Percentiles rank a stretch among this genome's conserved stretches.
Evolutionary conservation across 2,797 vertebrate genomes (phyloP).

Genomic region (Helostoma temminkii): DNA sequence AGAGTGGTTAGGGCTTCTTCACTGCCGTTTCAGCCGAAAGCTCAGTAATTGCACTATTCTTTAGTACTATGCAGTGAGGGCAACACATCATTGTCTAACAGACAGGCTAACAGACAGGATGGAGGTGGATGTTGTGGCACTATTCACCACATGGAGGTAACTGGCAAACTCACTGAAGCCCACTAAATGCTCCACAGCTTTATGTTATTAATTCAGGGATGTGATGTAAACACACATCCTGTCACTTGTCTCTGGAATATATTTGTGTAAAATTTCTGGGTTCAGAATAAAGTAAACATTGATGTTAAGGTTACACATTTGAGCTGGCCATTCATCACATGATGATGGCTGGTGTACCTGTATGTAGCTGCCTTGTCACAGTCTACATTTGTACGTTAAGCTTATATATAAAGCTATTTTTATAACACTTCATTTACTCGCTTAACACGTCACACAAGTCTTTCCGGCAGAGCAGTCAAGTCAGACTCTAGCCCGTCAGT

Average conservation of each 20-base stretch:
- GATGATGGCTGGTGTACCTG: too few species aligned
- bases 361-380: too few species aligned
- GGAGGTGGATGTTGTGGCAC: conserved; percentile 22
- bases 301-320: not conserved
- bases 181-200: not conserved
- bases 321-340: too few species aligned
- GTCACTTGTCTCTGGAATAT: not conserved
- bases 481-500: not conserved
- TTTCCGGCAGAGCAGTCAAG: too few species aligned
- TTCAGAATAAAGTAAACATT: not conserved
- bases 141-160: conserved; percentile 2
- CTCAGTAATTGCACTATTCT: not conserved
- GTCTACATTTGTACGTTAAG: too few species aligned
- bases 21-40: conserved; percentile 9
- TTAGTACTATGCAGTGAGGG: conserved; percentile 8
- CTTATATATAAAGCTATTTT: too few species aligned
- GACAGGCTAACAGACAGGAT: conserved; percentile 18
- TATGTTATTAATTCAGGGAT: conserved; percentile 17
- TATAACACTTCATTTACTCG: too few species aligned
- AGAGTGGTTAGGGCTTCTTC: conserved; percentile 21
- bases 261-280: not conserved
- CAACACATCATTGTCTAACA: conserved; percentile 13
- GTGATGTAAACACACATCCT: conserved; percentile 8
- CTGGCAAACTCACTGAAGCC: conserved; percentile 11
- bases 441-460: too few species aligned